Conservation (phyloP, 2,888 invertebrate genomes). For the Podabrus alpinus region DNA sequence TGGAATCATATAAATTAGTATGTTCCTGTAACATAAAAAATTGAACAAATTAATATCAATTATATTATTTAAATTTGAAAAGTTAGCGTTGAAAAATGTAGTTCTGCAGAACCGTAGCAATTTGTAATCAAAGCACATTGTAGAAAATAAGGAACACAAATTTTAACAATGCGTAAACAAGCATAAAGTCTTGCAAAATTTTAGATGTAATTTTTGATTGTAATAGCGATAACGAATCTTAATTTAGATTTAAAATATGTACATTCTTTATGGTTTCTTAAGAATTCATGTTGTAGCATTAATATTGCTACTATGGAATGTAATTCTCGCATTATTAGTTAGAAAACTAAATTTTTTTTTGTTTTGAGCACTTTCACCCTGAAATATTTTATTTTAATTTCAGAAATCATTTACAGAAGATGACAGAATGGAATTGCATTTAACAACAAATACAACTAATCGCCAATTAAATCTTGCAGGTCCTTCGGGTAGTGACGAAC, state of each 20-base stretch:
- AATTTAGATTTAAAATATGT: constrained; percentile 1
- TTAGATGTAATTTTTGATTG: constrained; percentile 4
- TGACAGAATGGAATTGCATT: neutral
- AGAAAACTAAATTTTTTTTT: neutral
- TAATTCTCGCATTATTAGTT: constrained; percentile 10
- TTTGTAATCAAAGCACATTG: neutral
- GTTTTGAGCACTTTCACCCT: neutral
- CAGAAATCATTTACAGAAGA: neutral
- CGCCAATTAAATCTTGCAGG: neutral
- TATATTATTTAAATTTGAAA: neutral
- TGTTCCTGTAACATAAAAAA: neutral
- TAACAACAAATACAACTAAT: neutral
- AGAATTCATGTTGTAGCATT: neutral
- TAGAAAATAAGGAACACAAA: neutral
- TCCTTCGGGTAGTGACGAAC: neutral
- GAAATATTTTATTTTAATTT: neutral
- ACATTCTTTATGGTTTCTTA: constrained; percentile 12
- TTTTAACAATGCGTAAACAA: neutral
- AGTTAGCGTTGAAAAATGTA: neutral
- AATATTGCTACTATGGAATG: neutral
- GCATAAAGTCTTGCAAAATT: neutral
- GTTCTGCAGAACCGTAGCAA: neutral
- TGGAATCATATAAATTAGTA: neutral
- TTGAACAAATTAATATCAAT: neutral
- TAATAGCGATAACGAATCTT: constrained; percentile 2